Evolutionary conservation across 2,888 invertebrate genomes (phyloP), one percentile per base, ranked within the genome.

Genomic region (Epiblema foenella): DNA sequence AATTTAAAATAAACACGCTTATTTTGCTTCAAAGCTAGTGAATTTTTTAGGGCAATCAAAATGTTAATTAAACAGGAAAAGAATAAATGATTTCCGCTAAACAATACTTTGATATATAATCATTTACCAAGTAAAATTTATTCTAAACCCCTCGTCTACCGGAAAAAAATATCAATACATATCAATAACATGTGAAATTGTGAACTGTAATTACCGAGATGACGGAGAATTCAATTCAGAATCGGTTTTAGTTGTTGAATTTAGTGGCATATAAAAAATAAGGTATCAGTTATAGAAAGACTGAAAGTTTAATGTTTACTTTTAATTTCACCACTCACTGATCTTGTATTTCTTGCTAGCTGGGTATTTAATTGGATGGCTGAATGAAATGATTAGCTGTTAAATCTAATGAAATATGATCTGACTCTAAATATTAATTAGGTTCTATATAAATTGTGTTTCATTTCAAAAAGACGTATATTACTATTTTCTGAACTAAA

Each of bases 1-100:
- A 33, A 70, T 60, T 70, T 60, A 60, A 70, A 70, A 70, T 66
- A 63, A 49, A 60, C 20, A 52, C 54, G 20, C 64, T 54, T 39
- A 64, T 64, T 64, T 64, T 24, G 24, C 39, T 37, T 64, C 7
- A 52, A 63, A 64, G 46, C 20, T 24, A 42, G 11, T 17, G n/a
- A 15, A 24, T 46, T n/a, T 24, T n/a, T 5, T 29, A 24, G 29
- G 7, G 49, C 29, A 49, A 49, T 17, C 62, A 1, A 39, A 29
- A 62, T 51, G 49, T 11, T 33, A 33, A 29, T 12, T 56, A 15
- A 56, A 29, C 29, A 9, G 29, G 20, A 29, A 9, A 3, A 15
- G 24, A 56, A n/a, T 9, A n/a, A 29, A 20, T 12, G 5, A 12
- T 24, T 15, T 54, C 15, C 24, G 17, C 0, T 42, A 3, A 42